phyloP scores from a whole-genome alignment of 2,888 invertebrate species.

The Thymelicus sylvestris region DNA sequence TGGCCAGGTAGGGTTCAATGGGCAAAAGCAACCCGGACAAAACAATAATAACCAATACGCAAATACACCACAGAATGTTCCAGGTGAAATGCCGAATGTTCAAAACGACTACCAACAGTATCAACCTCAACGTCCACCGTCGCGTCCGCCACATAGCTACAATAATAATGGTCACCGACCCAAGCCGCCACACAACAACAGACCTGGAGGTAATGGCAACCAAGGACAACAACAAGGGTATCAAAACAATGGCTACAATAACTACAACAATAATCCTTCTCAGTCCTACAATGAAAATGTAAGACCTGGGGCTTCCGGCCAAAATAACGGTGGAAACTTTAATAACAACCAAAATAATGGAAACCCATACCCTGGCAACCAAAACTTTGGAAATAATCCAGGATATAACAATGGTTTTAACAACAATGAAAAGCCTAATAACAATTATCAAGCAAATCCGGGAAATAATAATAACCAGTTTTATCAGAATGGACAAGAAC shows the following conservation, averaged over 20 bases:
- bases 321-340: constrained; percentile 12
- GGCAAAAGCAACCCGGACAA: constrained; percentile 10
- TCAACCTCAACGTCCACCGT: neutral
- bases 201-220: constrained; percentile 11
- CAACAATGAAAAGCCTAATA: constrained; percentile 11
- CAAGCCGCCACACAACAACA: neutral
- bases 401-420: neutral
- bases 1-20: neutral
- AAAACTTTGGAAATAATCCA: constrained; percentile 3
- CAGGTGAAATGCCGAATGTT: neutral
- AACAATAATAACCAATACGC: constrained; percentile 6
- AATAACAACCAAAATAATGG: constrained; percentile 7
- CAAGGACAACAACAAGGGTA: constrained; percentile 12
- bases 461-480: constrained; percentile 2
- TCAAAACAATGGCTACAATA: neutral
- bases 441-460: neutral
- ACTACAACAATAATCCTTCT: constrained; percentile 7
- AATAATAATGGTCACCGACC: constrained; percentile 4
- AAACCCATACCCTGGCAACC: constrained; percentile 5
- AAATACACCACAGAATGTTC: neutral
- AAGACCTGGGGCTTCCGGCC: constrained; percentile 4
- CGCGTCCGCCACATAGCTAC: neutral
- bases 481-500: neutral
- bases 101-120: neutral
- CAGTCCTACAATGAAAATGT: neutral